Conservation (phyloP, 2,797 vertebrate species). For the Picus viridis region DNA sequence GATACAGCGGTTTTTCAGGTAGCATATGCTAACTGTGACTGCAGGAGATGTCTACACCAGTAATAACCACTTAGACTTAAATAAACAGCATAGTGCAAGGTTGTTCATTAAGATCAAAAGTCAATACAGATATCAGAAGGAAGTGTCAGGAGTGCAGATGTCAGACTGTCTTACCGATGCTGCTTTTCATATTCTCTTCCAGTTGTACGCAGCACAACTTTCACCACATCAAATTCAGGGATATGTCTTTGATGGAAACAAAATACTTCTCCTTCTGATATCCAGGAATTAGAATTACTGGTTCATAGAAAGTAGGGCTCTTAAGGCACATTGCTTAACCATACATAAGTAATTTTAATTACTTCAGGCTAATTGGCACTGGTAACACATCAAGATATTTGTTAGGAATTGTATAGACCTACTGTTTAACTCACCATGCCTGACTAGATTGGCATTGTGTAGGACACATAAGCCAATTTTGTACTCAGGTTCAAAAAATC, state of each 20-base stretch:
- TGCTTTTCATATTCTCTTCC: background rate
- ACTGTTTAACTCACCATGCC: background rate
- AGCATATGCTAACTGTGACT: background rate
- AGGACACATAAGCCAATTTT: background rate
- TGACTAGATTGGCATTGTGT: background rate
- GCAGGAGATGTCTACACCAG: background rate
- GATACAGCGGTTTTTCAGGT: background rate
- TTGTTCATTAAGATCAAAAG: background rate
- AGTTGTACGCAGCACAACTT: background rate
- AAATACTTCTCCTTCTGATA: background rate
- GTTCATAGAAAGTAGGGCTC: background rate
- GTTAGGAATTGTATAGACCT: background rate
- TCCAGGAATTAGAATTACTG: background rate
- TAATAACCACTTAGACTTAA: background rate
- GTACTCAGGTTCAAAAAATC: background rate
- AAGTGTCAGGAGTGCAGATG: background rate
- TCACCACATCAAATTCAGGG: background rate
- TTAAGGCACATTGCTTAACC: background rate
- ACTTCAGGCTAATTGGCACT: background rate
- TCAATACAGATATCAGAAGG: background rate
- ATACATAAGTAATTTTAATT: background rate
- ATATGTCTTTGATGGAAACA: background rate
- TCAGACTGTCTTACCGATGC: background rate
- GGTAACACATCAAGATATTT: background rate
- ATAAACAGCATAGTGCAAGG: background rate